Percentiles rank a stretch among this genome's conserved stretches.
phyloP scores from a whole-genome alignment of 2,113 vertebrate genomes.

The Epinephelus fuscoguttatus region DNA sequence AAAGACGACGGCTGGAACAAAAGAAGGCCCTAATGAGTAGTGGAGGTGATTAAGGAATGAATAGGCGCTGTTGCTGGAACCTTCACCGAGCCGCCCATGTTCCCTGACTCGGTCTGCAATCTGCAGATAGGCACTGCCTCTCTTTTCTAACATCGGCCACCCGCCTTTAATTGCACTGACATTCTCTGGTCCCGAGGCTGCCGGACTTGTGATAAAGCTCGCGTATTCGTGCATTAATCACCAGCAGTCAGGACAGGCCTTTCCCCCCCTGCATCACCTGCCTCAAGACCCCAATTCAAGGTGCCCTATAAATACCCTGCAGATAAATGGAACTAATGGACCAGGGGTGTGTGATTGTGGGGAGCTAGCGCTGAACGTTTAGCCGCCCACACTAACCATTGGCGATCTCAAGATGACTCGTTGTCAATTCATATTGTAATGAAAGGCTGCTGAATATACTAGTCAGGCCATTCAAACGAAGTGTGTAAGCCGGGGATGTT shows the following conservation, averaged over 20 bases:
- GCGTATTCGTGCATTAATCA: constrained; percentile 74
- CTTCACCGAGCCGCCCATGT: constrained; percentile 44
- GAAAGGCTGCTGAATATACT: constrained; percentile 52
- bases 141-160: constrained; percentile 51
- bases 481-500: constrained; percentile 46
- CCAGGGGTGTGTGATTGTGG: constrained; percentile 43
- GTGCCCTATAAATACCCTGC: constrained; percentile 64
- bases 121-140: constrained; percentile 70
- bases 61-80: constrained; percentile 64
- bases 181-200: constrained; percentile 69
- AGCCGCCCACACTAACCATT: constrained; percentile 50
- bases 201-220: constrained; percentile 75
- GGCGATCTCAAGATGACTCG: constrained; percentile 34
- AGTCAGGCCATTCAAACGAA: constrained; percentile 42
- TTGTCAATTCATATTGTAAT: constrained; percentile 63
- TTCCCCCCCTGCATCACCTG: constrained; percentile 60
- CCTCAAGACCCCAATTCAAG: constrained; percentile 70
- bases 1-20: constrained; percentile 70
- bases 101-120: constrained; percentile 68
- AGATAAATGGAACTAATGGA: constrained; percentile 72
- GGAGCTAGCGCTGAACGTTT: constrained; percentile 44
- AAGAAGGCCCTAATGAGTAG: constrained; percentile 77
- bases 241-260: constrained; percentile 37
- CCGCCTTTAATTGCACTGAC: constrained; percentile 73
- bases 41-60: constrained; percentile 81